Evolutionary conservation across 2,888 invertebrate species (phyloP).

Genomic region (Junonia oenone): DNA sequence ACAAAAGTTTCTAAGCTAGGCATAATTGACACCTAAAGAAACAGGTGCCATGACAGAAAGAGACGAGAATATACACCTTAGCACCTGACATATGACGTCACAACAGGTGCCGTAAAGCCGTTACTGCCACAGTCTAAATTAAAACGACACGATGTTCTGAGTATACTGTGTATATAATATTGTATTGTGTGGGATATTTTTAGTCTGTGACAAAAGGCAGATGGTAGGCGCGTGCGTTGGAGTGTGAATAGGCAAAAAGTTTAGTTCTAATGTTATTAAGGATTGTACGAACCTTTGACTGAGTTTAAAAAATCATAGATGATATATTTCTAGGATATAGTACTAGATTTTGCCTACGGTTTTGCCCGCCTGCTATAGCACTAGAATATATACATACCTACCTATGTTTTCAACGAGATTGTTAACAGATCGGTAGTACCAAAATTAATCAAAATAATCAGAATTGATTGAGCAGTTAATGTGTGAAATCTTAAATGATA

Average conservation of each 20-base stretch:
- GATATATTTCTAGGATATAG: no score
- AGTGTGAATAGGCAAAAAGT: conserved; percentile 36
- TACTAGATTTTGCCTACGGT: no score
- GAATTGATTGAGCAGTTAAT: no score
- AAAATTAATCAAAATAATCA: no score
- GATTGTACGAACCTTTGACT: neutral
- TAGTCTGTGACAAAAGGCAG: conserved; percentile 34
- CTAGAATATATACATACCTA: no score
- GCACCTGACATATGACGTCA: conserved; percentile 50
- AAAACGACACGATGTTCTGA: neutral
- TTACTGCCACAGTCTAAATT: conserved; percentile 40
- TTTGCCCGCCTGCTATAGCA: no score
- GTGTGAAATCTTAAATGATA: no score
- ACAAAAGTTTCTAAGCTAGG: no score
- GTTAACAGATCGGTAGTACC: no score
- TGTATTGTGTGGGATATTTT: conserved; percentile 7
- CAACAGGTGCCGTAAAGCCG: conserved; percentile 50
- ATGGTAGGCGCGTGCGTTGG: conserved; percentile 48
- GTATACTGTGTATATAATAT: conserved; percentile 17
- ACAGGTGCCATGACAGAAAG: conserved; percentile 31
- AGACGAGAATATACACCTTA: conserved; percentile 26
- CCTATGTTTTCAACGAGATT: no score
- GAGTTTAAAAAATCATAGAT: neutral
- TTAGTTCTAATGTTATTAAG: conserved; percentile 13
- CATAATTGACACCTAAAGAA: conserved; percentile 1